Percentiles rank a stretch among this genome's conserved stretches.
Evolutionary conservation across 2,888 invertebrate genomes (phyloP).

Genomic region (Netelia melanura): DNA sequence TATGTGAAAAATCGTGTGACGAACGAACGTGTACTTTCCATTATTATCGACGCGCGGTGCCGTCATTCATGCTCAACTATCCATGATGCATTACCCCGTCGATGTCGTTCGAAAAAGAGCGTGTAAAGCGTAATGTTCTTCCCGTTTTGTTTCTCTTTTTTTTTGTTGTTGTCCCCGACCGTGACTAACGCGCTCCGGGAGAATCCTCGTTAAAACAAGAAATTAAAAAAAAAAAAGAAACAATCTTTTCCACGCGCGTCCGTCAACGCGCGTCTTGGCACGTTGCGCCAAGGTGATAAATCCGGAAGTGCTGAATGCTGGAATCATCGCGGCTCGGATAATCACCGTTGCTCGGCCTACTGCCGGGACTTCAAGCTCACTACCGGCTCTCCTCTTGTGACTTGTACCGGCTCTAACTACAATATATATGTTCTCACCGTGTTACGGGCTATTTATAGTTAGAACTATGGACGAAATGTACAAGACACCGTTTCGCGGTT

Average conservation of each 20-base stretch:
- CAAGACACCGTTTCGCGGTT: constrained; percentile 62
- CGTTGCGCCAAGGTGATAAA: constrained; percentile 49
- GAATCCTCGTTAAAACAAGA: constrained; percentile 13
- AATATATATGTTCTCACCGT: constrained; percentile 45
- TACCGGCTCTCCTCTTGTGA: constrained; percentile 31
- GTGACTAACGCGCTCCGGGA: constrained; percentile 3
- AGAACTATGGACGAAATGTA: constrained; percentile 51
- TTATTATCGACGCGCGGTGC: too few species aligned
- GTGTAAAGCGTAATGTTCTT: neutral
- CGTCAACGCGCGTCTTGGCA: constrained; percentile 35
- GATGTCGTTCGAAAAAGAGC: neutral
- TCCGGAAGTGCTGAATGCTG: constrained; percentile 67
- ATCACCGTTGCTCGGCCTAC: constrained; percentile 73
- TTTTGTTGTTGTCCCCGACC: neutral
- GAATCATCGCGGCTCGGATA: constrained; percentile 67
- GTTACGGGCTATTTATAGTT: constrained; percentile 13
- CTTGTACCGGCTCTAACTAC: constrained; percentile 6
- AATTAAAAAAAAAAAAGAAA: neutral
- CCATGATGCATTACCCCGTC: too few species aligned
- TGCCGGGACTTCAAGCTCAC: constrained; percentile 56
- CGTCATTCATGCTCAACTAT: too few species aligned
- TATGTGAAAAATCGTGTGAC: too few species aligned
- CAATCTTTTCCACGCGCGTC: constrained; percentile 13
- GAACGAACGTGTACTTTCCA: too few species aligned
- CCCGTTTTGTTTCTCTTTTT: neutral